These are phyloP conservation scores for Sphyrna mokarran DNA, from an alignment of 2,113 vertebrate genomes.

Conservation along the genomic window DNA sequence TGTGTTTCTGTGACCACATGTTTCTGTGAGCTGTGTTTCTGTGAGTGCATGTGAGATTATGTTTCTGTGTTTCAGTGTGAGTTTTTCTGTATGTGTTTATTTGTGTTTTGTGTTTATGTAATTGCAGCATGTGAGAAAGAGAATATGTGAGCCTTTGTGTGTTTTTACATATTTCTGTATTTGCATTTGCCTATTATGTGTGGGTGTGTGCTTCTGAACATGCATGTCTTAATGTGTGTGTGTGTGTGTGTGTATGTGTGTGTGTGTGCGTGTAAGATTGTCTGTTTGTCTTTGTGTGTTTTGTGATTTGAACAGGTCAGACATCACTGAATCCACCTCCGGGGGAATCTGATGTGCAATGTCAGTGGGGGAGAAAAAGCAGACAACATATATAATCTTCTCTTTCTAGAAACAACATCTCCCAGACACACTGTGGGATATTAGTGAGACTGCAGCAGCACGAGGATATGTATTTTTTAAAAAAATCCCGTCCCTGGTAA, in stretches of 20 bases:
- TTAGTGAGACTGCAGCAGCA: slow-evolving; percentile 18
- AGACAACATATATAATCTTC: not conserved
- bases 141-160: not conserved
- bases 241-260: not conserved
- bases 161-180: not conserved
- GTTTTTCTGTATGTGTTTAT: not conserved
- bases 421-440: slow-evolving; percentile 8
- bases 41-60: not conserved
- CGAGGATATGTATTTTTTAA: not conserved
- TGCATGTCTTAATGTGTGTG: not conserved
- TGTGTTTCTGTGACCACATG: not conserved
- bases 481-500: slow-evolving; percentile 10
- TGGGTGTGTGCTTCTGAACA: not conserved
- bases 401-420: slow-evolving; percentile 15
- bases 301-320: not conserved
- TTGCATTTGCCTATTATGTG: not conserved
- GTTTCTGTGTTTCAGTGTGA: not conserved
- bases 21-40: not conserved
- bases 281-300: not conserved
- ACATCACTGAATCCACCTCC: not conserved
- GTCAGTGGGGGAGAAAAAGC: slow-evolving; percentile 5
- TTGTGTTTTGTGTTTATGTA: not conserved
- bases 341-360: not conserved
- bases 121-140: not conserved
- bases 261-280: not conserved